A percentile compares a stretch with the other conserved stretches of the same genome.
phyloP scores from a whole-genome alignment of 1,140 invertebrate species.

The Harpegnathos saltator region DNA sequence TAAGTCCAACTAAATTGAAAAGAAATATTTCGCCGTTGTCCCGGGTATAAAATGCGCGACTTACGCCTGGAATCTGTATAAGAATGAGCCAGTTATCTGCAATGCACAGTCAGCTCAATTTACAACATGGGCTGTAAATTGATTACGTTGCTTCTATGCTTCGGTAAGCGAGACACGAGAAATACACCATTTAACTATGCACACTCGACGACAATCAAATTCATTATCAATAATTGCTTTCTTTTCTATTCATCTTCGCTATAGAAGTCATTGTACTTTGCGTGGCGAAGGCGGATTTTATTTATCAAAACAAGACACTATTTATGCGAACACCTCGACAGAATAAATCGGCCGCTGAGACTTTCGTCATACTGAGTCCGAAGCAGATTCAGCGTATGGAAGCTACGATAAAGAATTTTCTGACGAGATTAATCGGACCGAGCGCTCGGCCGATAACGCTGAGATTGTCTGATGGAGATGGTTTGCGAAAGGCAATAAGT shows the following conservation, averaged over 20 bases:
- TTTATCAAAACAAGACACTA: neutral
- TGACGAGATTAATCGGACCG: constrained; percentile 33
- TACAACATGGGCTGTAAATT: constrained; percentile 40
- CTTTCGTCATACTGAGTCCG: constrained; percentile 49
- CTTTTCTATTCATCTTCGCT: neutral
- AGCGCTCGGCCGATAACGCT: constrained; percentile 19
- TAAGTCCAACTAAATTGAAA: neutral
- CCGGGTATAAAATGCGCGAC: neutral
- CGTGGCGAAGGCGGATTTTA: neutral
- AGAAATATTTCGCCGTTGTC: constrained; percentile 36
- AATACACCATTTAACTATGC: constrained; percentile 1
- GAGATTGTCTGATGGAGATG: neutral
- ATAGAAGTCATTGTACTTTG: neutral
- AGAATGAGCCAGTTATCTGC: neutral
- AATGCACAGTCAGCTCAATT: neutral
- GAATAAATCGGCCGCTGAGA: neutral
- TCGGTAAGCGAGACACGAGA: constrained; percentile 33
- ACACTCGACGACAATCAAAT: constrained; percentile 2
- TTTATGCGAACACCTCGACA: neutral
- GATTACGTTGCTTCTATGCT: constrained; percentile 41
- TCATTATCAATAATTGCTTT: neutral
- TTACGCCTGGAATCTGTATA: constrained; percentile 1
- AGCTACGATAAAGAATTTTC: constrained; percentile 36
- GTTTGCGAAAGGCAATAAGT: constrained; percentile 46
- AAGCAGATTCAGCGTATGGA: constrained; percentile 52